These are phyloP conservation scores for Drosophila albomicans DNA, from an alignment of 1,140 invertebrate species.

Conservation along the genomic window DNA sequence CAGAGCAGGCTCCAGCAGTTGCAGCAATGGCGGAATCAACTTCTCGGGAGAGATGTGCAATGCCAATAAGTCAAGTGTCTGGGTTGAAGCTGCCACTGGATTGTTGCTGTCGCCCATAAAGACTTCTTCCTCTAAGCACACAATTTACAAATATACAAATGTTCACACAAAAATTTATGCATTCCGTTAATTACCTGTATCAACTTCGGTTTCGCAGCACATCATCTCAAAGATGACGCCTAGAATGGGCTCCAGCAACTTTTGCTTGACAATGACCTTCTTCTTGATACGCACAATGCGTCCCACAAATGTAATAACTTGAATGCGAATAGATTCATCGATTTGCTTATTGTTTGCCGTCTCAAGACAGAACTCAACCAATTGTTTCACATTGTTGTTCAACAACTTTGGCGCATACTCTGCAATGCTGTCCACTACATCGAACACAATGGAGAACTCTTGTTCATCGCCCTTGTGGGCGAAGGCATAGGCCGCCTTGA, in stretches of 20 bases:
- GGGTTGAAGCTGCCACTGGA: constrained; percentile 88
- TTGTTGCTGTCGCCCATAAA: constrained; percentile 69
- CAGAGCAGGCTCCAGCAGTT: constrained; percentile 88
- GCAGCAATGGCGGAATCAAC: constrained; percentile 89
- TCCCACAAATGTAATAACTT: constrained; percentile 89
- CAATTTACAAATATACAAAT: neutral
- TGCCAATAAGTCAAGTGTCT: constrained; percentile 91
- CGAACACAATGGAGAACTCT: constrained; percentile 88
- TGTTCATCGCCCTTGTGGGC: constrained; percentile 86
- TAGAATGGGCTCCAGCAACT: constrained; percentile 90
- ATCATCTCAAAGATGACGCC: constrained; percentile 89
- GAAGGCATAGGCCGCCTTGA: constrained; percentile 87
- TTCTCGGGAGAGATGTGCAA: constrained; percentile 92
- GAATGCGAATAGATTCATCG: constrained; percentile 88
- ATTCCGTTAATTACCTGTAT: constrained; percentile 86
- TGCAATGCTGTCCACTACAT: constrained; percentile 90
- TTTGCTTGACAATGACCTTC: constrained; percentile 90
- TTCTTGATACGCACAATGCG: constrained; percentile 89
- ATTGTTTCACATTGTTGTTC: constrained; percentile 88
- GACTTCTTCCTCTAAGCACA: constrained; percentile 34
- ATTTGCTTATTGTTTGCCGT: constrained; percentile 87
- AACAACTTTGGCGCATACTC: constrained; percentile 88
- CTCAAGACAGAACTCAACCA: constrained; percentile 89
- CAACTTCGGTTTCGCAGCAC: constrained; percentile 86
- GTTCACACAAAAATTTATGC: constrained; percentile 70